These are phyloP conservation scores for Rhodophaea formosa DNA, from an alignment of 2,888 invertebrate genomes.

Conservation along the genomic window DNA sequence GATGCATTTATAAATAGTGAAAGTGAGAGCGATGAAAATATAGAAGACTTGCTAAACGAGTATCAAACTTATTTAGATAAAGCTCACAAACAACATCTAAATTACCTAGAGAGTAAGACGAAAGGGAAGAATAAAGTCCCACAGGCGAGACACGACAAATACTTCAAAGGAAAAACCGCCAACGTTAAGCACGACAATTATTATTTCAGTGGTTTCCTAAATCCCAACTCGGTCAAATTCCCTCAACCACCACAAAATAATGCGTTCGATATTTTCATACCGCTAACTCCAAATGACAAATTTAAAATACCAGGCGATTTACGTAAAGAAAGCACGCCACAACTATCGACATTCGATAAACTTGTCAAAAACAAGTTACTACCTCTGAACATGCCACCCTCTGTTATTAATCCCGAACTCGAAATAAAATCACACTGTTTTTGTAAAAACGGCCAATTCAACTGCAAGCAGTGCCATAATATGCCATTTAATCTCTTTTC, in stretches of 20 bases:
- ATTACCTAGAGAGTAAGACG: slow-evolving; percentile 49
- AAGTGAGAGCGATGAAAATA: slow-evolving; percentile 63
- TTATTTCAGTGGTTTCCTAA: slow-evolving; percentile 41
- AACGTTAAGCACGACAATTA: slow-evolving; percentile 42
- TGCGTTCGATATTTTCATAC: slow-evolving; percentile 55
- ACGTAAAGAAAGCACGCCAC: slow-evolving; percentile 9
- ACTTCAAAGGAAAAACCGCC: slow-evolving; percentile 43
- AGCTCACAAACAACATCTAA: slow-evolving; percentile 61
- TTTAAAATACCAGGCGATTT: slow-evolving; percentile 33
- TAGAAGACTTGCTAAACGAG: slow-evolving; percentile 64
- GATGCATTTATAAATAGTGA: slow-evolving; percentile 47
- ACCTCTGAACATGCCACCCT: slow-evolving; percentile 33
- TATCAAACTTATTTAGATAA: slow-evolving; percentile 69
- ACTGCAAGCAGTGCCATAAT: slow-evolving; percentile 55
- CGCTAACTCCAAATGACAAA: slow-evolving; percentile 42
- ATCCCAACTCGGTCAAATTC: slow-evolving; percentile 36
- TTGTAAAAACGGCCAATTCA: slow-evolving; percentile 51
- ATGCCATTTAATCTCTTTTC: slow-evolving; percentile 35
- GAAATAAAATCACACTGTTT: slow-evolving; percentile 48
- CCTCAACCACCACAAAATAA: slow-evolving; percentile 37
- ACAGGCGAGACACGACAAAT: slow-evolving; percentile 52
- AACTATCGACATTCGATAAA: slow-evolving; percentile 33
- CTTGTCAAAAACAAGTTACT: slow-evolving; percentile 35
- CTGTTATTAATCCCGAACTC: slow-evolving; percentile 30
- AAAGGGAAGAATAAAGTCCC: slow-evolving; percentile 69